Conservation (phyloP, 2,888 invertebrate species). For the Carabus problematicus region DNA sequence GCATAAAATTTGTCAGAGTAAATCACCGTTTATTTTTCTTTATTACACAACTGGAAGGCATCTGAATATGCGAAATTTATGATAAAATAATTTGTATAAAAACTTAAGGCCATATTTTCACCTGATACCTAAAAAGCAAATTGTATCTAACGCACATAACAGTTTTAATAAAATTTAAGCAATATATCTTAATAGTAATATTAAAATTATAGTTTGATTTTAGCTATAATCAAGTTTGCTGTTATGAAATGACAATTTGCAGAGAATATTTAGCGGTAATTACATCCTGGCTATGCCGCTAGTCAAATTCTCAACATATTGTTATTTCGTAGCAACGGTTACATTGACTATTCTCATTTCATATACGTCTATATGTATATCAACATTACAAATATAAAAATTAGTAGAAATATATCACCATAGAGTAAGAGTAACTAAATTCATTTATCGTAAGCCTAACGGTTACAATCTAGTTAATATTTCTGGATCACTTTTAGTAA, state of each 20-base stretch:
- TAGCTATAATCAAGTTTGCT: slow-evolving; percentile 9
- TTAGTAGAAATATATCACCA: slow-evolving; percentile 33
- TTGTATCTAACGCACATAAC: slow-evolving; percentile 35
- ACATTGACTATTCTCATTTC: neutral
- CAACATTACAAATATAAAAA: slow-evolving; percentile 32
- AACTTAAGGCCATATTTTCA: slow-evolving; percentile 35
- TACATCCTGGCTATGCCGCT: too few relatives aligned
- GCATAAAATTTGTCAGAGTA: slow-evolving; percentile 15
- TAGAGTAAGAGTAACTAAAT: slow-evolving; percentile 15
- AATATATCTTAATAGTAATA: slow-evolving; percentile 37
- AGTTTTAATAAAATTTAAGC: slow-evolving; percentile 39
- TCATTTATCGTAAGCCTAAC: slow-evolving; percentile 3
- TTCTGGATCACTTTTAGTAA: slow-evolving; percentile 25
- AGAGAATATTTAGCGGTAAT: neutral
- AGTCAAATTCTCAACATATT: too few relatives aligned
- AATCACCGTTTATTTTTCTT: slow-evolving; percentile 38
- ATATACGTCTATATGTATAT: slow-evolving; percentile 5
- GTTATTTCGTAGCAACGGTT: too few relatives aligned
- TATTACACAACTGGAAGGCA: slow-evolving; percentile 39
- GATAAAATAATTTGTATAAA: slow-evolving; percentile 35
- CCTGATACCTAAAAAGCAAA: slow-evolving; percentile 42
- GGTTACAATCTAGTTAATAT: slow-evolving; percentile 26
- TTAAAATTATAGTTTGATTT: slow-evolving; percentile 39
- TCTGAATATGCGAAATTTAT: slow-evolving; percentile 34
- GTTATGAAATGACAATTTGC: slow-evolving; percentile 2